phyloP scores from a whole-genome alignment of 2,888 invertebrate genomes.

The Dugesia japonica region DNA sequence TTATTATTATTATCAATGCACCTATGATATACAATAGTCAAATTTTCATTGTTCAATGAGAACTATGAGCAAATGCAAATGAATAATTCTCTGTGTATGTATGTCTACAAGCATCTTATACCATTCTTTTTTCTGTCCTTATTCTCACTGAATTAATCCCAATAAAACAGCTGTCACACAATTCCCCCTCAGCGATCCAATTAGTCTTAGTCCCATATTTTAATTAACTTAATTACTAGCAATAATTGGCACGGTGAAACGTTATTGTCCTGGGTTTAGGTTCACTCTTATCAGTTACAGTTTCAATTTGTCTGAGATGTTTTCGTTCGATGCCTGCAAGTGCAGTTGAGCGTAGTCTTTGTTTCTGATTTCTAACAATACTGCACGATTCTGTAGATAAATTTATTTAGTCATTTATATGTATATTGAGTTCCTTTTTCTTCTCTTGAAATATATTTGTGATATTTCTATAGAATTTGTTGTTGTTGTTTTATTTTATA shows the following conservation, averaged over 20 bases:
- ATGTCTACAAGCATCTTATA: slow-evolving; percentile 11
- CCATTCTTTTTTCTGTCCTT: not conserved
- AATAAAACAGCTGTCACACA: slow-evolving; percentile 17
- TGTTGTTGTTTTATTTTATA: too few species aligned
- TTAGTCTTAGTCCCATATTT: slow-evolving; percentile 16
- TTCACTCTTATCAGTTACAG: slow-evolving; percentile 16
- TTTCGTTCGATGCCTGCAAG: slow-evolving; percentile 20
- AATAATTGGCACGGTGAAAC: slow-evolving; percentile 20
- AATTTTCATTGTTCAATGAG: not conserved
- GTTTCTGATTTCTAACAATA: slow-evolving; percentile 14
- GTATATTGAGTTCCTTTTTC: not conserved
- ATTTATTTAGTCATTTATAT: not conserved
- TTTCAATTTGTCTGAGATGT: slow-evolving; percentile 20
- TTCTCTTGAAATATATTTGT: too few species aligned
- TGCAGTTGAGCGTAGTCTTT: slow-evolving; percentile 15
- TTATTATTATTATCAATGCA: not conserved
- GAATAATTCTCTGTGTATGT: not conserved
- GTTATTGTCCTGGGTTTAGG: slow-evolving; percentile 20
- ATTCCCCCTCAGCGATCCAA: slow-evolving; percentile 16
- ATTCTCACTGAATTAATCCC: slow-evolving; percentile 20
- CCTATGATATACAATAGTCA: not conserved
- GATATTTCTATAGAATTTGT: too few species aligned
- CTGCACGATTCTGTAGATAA: slow-evolving; percentile 9
- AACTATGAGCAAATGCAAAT: not conserved
- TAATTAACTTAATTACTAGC: slow-evolving; percentile 13